These are phyloP conservation scores for Andricus grossulariae DNA, from an alignment of 1,140 invertebrate species.

Conservation along the genomic window DNA sequence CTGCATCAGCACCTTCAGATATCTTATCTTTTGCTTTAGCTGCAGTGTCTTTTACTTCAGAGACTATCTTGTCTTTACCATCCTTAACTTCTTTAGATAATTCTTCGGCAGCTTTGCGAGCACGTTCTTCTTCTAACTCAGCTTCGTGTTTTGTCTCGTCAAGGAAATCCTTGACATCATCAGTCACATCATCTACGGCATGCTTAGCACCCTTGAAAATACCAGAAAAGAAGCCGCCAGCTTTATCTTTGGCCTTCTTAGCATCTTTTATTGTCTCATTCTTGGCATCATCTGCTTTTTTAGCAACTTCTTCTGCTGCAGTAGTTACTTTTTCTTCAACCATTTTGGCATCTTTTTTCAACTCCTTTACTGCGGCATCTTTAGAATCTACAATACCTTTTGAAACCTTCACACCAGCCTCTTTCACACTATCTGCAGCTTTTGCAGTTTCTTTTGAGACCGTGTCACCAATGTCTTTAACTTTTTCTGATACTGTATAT, in stretches of 20 bases:
- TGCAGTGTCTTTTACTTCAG: slow-evolving; percentile 45
- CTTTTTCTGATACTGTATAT: slow-evolving; percentile 34
- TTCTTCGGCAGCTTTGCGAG: slow-evolving; percentile 2
- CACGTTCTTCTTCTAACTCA: slow-evolving; percentile 4
- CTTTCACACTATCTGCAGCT: not conserved
- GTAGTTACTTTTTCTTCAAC: slow-evolving; percentile 47
- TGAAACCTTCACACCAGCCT: not conserved
- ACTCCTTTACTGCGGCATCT: slow-evolving; percentile 28
- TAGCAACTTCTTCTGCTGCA: slow-evolving; percentile 34
- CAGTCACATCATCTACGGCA: slow-evolving; percentile 29
- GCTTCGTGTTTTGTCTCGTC: slow-evolving; percentile 56
- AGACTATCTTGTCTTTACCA: slow-evolving; percentile 10
- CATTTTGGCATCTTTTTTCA: slow-evolving; percentile 56
- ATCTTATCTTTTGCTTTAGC: not conserved
- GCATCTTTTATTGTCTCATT: slow-evolving; percentile 50
- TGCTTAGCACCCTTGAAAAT: slow-evolving; percentile 27
- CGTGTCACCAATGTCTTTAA: slow-evolving; percentile 5
- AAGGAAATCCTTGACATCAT: slow-evolving; percentile 48
- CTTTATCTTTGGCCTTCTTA: slow-evolving; percentile 46
- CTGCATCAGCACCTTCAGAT: not conserved
- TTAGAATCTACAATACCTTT: slow-evolving; percentile 26
- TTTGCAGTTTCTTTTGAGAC: slow-evolving; percentile 16
- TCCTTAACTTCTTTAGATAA: slow-evolving; percentile 8
- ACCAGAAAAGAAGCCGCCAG: slow-evolving; percentile 30
- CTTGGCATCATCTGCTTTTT: slow-evolving; percentile 15